Conservation (phyloP, 2,113 vertebrate species). For the Colistium nudipinnis region DNA sequence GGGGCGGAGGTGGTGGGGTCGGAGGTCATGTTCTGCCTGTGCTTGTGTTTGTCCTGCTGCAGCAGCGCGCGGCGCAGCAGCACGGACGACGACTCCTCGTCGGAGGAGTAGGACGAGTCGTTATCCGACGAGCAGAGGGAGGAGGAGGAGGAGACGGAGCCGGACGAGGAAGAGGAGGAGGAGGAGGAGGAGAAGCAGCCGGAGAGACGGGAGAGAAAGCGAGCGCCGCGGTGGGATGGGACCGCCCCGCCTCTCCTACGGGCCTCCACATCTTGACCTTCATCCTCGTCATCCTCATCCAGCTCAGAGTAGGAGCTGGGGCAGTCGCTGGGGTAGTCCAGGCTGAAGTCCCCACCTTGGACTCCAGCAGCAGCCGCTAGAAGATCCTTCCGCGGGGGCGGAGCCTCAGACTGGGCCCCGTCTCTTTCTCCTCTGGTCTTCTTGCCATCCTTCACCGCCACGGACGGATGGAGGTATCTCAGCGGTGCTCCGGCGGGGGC, state of each 20-base stretch:
- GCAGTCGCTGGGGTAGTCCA: constrained; percentile 92
- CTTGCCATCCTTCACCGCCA: constrained; percentile 85
- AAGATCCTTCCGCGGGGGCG: constrained; percentile 83
- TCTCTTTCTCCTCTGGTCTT: constrained; percentile 76
- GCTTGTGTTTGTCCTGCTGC: constrained; percentile 83
- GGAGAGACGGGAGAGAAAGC: constrained; percentile 90
- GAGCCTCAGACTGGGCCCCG: constrained; percentile 69
- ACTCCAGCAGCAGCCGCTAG: constrained; percentile 62
- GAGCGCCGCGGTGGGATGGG: constrained; percentile 73
- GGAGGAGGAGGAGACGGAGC: constrained; percentile 94
- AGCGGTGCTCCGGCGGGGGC: constrained; percentile 64
- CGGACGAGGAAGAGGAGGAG: constrained; percentile 92
- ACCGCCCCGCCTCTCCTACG: constrained; percentile 44
- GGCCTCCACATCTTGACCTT: constrained; percentile 77
- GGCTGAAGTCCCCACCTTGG: constrained; percentile 82
- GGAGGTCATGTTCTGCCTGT: constrained; percentile 66
- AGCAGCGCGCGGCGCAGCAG: constrained; percentile 92
- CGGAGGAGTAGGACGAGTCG: constrained; percentile 94
- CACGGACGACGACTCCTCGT: constrained; percentile 90
- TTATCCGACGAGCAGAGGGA: constrained; percentile 96
- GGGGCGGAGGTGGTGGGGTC: constrained; percentile 74
- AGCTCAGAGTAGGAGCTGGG: constrained; percentile 95
- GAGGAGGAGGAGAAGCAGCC: constrained; percentile 93
- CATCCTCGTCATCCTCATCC: constrained; percentile 90
- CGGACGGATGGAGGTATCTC: constrained; percentile 82